These are phyloP conservation scores for Sarcophilus harrisii DNA, from an alignment of 2,797 vertebrate species.

Conservation along the genomic window DNA sequence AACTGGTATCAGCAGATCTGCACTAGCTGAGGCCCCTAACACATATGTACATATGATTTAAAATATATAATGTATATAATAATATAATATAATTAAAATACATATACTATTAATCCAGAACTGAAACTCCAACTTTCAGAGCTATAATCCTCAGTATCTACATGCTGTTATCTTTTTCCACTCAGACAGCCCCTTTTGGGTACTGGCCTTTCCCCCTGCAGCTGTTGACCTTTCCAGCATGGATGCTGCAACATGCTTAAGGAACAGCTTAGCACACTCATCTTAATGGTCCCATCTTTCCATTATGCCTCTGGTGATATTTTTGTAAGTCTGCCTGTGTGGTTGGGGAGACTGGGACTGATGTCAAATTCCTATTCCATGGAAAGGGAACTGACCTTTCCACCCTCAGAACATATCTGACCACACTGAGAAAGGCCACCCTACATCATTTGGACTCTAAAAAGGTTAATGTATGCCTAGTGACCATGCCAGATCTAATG, in stretches of 20 bases:
- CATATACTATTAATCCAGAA: neutral
- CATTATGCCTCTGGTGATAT: constrained; percentile 4
- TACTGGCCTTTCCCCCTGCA: neutral
- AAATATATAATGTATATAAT: neutral
- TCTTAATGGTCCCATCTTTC: neutral
- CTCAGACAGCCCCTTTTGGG: neutral
- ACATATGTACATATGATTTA: too few relatives aligned
- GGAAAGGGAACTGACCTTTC: constrained; percentile 1
- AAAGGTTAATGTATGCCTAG: neutral
- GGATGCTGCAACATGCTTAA: neutral
- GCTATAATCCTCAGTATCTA: neutral
- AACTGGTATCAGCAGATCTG: too few relatives aligned
- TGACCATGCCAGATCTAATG: neutral
- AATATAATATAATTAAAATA: neutral
- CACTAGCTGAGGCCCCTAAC: too few relatives aligned
- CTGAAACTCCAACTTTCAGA: neutral
- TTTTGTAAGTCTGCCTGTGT: neutral
- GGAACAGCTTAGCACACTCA: neutral
- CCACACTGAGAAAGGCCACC: neutral
- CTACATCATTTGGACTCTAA: neutral
- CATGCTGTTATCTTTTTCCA: neutral
- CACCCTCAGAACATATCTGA: neutral
- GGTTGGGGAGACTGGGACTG: neutral
- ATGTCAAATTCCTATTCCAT: neutral
- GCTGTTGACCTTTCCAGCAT: neutral